Conservation (phyloP, 2,113 vertebrate species). For the Urocitellus parryii region DNA sequence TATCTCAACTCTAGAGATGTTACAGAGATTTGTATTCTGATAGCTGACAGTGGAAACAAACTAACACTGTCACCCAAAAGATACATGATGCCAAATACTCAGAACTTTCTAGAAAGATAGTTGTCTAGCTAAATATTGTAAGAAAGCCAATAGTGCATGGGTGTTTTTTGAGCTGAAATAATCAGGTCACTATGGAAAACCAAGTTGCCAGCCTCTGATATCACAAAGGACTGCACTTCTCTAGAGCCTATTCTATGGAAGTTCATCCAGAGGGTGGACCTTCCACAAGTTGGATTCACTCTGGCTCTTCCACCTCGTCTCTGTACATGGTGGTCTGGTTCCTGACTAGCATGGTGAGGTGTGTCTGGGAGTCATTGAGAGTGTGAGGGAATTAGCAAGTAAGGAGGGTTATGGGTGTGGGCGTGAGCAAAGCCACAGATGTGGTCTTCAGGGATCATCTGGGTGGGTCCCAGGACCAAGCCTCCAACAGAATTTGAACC, state of each 20-base stretch:
- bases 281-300: not conserved
- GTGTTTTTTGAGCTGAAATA: conserved; percentile 75
- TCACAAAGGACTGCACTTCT: conserved; percentile 51
- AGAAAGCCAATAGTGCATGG: conserved; percentile 62
- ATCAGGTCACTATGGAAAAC: conserved; percentile 73
- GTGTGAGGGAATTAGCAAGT: conserved; percentile 43
- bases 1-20: conserved; percentile 17
- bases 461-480: conserved; percentile 32
- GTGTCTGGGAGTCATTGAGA: conserved; percentile 51
- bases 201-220: conserved; percentile 68
- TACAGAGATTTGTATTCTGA: conserved; percentile 37
- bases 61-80: conserved; percentile 62
- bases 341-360: not conserved
- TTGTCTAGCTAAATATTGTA: conserved; percentile 63
- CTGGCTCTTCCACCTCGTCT: conserved; percentile 15
- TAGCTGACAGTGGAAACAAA: conserved; percentile 61
- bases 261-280: conserved; percentile 58
- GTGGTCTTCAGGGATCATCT: conserved; percentile 36
- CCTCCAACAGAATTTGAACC: conserved; percentile 27
- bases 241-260: conserved; percentile 53
- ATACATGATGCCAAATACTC: conserved; percentile 54
- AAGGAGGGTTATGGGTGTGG: conserved; percentile 41
- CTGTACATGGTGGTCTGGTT: not conserved
- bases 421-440: conserved; percentile 57
- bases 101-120: conserved; percentile 69